Evolutionary conservation across 2,113 vertebrate species (phyloP), one percentile per base, ranked within the genome.

Genomic region (Bubo blakistoni): DNA sequence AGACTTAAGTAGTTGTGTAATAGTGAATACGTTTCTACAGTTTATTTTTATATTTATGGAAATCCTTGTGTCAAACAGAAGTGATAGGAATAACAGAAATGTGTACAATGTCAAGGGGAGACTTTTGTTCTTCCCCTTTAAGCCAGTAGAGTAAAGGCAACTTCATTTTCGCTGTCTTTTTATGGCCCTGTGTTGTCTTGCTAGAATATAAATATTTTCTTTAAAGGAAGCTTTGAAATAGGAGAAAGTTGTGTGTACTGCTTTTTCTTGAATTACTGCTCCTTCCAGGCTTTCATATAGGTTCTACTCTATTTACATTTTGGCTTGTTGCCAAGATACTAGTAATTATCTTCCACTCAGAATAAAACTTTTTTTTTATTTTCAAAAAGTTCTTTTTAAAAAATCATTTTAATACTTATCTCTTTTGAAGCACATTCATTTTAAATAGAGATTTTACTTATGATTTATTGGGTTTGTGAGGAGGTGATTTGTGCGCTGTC

Each of bases 351-450:
- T 73, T 86, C 21, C 17, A 38, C 18, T 69, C 44, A 25, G 36
- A 91, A 55, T 66, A 80, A 86, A 91, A 49, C 1, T 16, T 42
- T 38, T 58, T 34, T 13, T 46, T 46, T 44, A 72, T 67, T 55
- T 59, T 22, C 0, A 32, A 54, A 55, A 61, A 63, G 29, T 8
- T 13, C 0, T 1, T 12, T 51, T 20, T 7, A 16, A 52, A 62
- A 51, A 2, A 32, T 40, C 0, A 36, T 46, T 67, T 81, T 27
- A 36, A 38, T 16, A 17, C 2, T 73, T 69, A 6, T 3, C 51
- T 55, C 19, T 63, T 67, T 38, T 44, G 9, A 81, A 46, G 20
- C 7, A n/a, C 2, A 4, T 25, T 42, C 1, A 22, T 42, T 62
- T 76, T 25, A 57, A 71, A 62, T 27, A 57, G 27, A 52, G 17